phyloP scores from a whole-genome alignment of 35 echinoderm and acorn worm species.

The Amphiura filiformis region DNA sequence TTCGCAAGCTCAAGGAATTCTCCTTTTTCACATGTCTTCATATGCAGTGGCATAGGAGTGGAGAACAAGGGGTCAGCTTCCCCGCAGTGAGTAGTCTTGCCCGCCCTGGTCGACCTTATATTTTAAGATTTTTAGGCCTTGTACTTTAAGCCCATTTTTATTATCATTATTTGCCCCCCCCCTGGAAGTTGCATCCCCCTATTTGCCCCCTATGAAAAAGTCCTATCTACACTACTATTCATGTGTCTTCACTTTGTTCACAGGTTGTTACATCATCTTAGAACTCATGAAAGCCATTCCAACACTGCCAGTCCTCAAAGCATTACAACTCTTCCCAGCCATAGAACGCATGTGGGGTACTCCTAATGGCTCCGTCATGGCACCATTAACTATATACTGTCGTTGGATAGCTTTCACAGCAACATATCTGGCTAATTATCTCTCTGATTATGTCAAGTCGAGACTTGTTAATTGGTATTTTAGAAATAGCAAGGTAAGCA shows the following conservation, averaged over 20 bases:
- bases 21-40: too few species aligned
- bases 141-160: too few species aligned
- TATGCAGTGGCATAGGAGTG: too few species aligned
- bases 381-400: constrained; percentile 40
- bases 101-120: too few species aligned
- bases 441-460: constrained; percentile 61
- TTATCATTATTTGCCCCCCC: too few species aligned
- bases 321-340: constrained; percentile 61
- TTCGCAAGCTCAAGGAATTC: too few species aligned
- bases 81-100: too few species aligned
- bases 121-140: too few species aligned
- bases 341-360: constrained; percentile 61
- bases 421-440: constrained; percentile 33
- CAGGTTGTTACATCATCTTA: constrained; percentile 75
- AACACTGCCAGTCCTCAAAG: constrained; percentile 44
- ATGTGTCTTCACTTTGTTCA: too few species aligned
- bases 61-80: too few species aligned
- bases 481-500: constrained; percentile 47
- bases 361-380: constrained; percentile 51
- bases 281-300: constrained; percentile 60
- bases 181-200: too few species aligned
- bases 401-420: constrained; percentile 44
- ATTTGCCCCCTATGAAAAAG: too few species aligned
- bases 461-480: constrained; percentile 58
- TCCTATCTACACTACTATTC: not conserved